These are phyloP conservation scores for Pangasius djambal DNA, from an alignment of 2,797 vertebrate genomes.

Conservation along the genomic window DNA sequence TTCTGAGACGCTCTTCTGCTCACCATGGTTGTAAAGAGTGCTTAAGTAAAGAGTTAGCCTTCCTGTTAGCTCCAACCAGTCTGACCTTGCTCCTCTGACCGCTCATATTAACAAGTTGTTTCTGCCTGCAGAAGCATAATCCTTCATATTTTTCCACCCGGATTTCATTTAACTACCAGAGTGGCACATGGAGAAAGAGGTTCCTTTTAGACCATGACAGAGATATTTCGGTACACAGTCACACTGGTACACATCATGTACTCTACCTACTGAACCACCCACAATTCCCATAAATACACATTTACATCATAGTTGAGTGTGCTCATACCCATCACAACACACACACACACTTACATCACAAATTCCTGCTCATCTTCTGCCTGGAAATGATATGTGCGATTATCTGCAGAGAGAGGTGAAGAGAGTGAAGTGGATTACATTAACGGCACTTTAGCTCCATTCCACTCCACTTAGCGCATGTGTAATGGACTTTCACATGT, in stretches of 20 bases:
- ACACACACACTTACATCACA: conserved; percentile 78
- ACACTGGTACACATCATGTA: not conserved
- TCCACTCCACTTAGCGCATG: conserved; percentile 26
- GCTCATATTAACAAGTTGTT: too few relatives aligned
- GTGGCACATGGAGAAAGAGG: not conserved
- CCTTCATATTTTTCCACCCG: too few relatives aligned
- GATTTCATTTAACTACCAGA: too few relatives aligned
- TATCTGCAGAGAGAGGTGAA: conserved; percentile 71
- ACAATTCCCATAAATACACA: conserved; percentile 3
- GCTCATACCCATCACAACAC: not conserved
- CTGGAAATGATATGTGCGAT: conserved; percentile 89
- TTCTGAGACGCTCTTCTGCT: too few relatives aligned
- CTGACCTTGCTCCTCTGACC: too few relatives aligned
- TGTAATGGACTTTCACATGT: conserved; percentile 33
- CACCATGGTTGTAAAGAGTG: too few relatives aligned
- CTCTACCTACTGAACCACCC: too few relatives aligned
- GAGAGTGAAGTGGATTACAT: conserved; percentile 28
- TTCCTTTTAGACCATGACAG: not conserved
- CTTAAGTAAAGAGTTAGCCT: too few relatives aligned
- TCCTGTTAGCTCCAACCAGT: too few relatives aligned
- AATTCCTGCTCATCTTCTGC: conserved; percentile 90
- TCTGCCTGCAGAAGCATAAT: too few relatives aligned
- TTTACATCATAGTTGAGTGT: not conserved
- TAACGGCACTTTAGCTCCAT: conserved; percentile 25
- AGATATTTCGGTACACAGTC: not conserved